phyloP scores from a whole-genome alignment of 2,797 vertebrate genomes.

The Taeniopygia guttata region DNA sequence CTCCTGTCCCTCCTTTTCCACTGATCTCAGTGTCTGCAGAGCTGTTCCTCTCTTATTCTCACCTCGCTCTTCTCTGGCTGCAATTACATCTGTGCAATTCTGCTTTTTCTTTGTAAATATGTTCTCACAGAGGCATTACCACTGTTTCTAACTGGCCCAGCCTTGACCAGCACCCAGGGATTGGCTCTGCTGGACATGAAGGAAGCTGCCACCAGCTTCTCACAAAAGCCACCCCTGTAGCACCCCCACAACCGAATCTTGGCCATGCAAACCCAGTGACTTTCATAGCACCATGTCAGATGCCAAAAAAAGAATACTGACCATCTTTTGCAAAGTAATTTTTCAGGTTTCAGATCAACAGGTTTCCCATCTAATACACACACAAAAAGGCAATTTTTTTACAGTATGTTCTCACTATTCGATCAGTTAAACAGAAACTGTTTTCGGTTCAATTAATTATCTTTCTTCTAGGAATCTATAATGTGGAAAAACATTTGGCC shows the following conservation, averaged over 20 bases:
- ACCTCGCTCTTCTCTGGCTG: fast-evolving
- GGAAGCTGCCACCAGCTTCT: neutral
- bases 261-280: neutral
- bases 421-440: neutral
- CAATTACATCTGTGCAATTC: neutral
- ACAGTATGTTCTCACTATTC: neutral
- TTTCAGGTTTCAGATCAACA: neutral
- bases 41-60: no score
- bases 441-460: neutral
- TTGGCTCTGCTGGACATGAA: neutral
- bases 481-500: neutral
- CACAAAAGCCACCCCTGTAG: neutral
- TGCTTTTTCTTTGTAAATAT: neutral
- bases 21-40: neutral
- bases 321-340: neutral
- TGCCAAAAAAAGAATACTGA: neutral
- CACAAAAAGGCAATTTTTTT: neutral
- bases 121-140: no score
- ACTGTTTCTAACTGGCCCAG: neutral
- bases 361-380: neutral
- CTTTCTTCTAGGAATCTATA: neutral
- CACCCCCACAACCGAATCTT: neutral
- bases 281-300: neutral
- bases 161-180: neutral
- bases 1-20: neutral